These are phyloP conservation scores for Phaethon lepturus DNA, from an alignment of 2,113 vertebrate species.

Conservation along the genomic window DNA sequence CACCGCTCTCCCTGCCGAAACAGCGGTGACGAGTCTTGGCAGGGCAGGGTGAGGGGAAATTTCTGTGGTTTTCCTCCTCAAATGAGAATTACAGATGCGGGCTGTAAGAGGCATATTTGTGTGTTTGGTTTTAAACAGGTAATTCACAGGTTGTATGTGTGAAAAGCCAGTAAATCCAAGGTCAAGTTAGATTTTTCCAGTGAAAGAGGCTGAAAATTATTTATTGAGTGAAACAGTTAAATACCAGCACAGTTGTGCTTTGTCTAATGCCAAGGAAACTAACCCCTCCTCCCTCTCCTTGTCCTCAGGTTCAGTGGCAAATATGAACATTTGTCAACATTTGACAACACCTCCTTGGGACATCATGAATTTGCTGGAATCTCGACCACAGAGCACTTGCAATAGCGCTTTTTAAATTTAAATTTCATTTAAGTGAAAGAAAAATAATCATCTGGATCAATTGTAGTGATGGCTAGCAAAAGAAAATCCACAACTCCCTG, in stretches of 20 bases:
- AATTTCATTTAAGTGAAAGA: constrained; percentile 2
- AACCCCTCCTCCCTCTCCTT: constrained; percentile 47
- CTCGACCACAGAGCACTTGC: constrained; percentile 51
- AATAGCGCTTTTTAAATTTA: constrained; percentile 55
- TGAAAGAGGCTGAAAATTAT: neutral
- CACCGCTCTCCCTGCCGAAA: neutral
- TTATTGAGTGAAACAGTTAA: neutral
- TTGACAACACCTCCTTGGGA: constrained; percentile 49
- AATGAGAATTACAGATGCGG: neutral
- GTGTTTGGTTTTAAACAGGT: neutral
- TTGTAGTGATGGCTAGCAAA: constrained; percentile 92
- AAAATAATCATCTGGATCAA: constrained; percentile 32
- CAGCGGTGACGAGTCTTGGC: fast-evolving
- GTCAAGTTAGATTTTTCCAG: neutral
- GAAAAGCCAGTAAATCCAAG: neutral
- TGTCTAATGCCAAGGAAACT: neutral
- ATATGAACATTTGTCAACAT: constrained; percentile 69
- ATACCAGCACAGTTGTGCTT: neutral
- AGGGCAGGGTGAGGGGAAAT: neutral
- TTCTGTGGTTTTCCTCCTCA: neutral
- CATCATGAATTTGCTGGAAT: constrained; percentile 71
- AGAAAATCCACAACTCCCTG: constrained; percentile 96
- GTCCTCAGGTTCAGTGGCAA: constrained; percentile 78
- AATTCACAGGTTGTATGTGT: neutral
- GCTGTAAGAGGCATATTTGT: neutral